Evolutionary conservation across 1,140 invertebrate genomes (phyloP), one percentile per base, ranked within the genome.

Genomic region (Drosophila burlai): DNA sequence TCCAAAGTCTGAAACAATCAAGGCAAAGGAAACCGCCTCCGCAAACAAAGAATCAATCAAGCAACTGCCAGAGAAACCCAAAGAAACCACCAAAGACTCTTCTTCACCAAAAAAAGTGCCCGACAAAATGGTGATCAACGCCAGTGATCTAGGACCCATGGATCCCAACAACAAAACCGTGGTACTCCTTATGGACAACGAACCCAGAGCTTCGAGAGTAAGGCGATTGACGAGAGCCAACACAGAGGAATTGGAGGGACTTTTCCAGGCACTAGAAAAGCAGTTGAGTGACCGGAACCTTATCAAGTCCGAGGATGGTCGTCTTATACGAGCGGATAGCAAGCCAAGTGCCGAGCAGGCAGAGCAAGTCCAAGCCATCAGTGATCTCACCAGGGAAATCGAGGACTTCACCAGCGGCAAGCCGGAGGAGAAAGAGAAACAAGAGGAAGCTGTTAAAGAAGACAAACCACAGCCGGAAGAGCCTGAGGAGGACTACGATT

Each of bases 211-310:
- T 0, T 84, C 92, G 3, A 86, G 91, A 4, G 84, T 92, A 1
- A 78, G 91, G 3, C 76, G 91, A 8, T 49, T 92, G 38, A 92
- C 91, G 21, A 74, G 91, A 36, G 91, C 91, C 24, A 92, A 92
- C 54, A 92, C 91, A 1, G 91, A 92, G 61, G 91, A 92, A 7
- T 63, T 92, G 4, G 91, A 92, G 40, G 91, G 74, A 31, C 62
- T 92, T 1, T 92, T 92, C 29, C 91, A 92, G 45, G 91, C 91
- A 8, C 60, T 92, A 5, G 91, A 92, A 58, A 92, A 92, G 16
- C 91, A 92, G 47, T 71, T 92, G 4, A 83, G 43, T 21, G 74
- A 92, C 21, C 78, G 91, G 0, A 90, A 92, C 38, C 73, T 92
- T 0, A 50, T 92, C n/a, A 92, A 92, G 45, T 92, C 86, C 10